A percentile compares a stretch with the other conserved stretches of the same genome.
Evolutionary conservation across 2,113 vertebrate species (phyloP).

Genomic region (Chitala chitala): DNA sequence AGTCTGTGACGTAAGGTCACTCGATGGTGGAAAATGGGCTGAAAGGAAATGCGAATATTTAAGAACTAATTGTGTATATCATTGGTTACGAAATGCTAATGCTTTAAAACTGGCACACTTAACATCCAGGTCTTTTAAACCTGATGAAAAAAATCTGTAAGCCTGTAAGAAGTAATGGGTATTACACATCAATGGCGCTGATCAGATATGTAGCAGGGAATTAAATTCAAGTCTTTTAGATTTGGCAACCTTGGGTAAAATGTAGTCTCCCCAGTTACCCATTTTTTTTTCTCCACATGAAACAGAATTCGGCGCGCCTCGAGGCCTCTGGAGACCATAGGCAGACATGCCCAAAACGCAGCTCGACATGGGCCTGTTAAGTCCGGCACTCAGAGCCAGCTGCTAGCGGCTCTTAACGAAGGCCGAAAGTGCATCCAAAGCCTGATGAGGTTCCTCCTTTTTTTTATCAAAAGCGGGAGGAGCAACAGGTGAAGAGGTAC

Average conservation of each 20-base stretch:
- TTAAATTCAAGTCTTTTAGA: not conserved
- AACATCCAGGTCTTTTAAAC: not conserved
- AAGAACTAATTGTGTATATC: not conserved
- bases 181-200: not conserved
- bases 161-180: not conserved
- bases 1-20: no score
- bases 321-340: not conserved
- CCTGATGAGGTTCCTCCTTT: not conserved
- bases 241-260: not conserved
- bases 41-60: not conserved
- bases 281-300: not conserved
- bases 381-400: not conserved
- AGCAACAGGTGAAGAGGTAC: constrained; percentile 4
- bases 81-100: not conserved
- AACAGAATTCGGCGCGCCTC: not conserved
- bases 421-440: not conserved
- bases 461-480: not conserved
- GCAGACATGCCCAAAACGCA: not conserved
- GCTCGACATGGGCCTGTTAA: not conserved
- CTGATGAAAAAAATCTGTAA: not conserved
- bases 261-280: not conserved
- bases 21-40: no score
- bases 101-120: not conserved
- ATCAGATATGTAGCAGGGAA: not conserved
- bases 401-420: not conserved